Base-by-base conservation (phyloP, 2,888 invertebrate genomes). In the Xanthorhoe spadicearia region DNA sequence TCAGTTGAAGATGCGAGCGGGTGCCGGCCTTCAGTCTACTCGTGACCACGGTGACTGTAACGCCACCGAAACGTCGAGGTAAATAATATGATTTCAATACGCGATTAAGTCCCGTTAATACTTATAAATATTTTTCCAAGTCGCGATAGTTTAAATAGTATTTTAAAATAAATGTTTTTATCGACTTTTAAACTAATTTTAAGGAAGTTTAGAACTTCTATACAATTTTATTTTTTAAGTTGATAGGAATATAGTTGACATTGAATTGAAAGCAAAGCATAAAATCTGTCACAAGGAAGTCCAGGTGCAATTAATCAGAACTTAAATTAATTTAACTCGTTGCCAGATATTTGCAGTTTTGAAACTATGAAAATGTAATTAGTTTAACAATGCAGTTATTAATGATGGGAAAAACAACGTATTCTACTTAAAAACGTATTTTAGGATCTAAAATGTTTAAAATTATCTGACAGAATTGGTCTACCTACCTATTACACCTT, bases 291-390 rank as follows among this genome's bases (percentile, higher is more conserved):
- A 10, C 38, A 65, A 74, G 73, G 74, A 76, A 73, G 73, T 73
- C 75, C 78, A 78, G 78, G 76, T 77, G 79, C 71, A 73, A 78
- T 78, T 77, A 80, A 79, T 79, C 79, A 77, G 70, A 68, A 64
- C 64, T 58, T 66, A 70, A 63, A 70, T 69, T 72, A 73, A 71
- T 75, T 68, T 38, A 10, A 38, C 35, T 38, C 35, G 35, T 38
- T 10, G 2, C 35, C 35, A 38, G 35, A 38, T 10, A 9, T 38
- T 9, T 10, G 9, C 35, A 9, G 35, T 38, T 9, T 8, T 38
- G 9, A 38, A 38, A 38, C 35, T 38, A 38, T 38, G 35, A 38
- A 38, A 10, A 38, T 38, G 35, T 9, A 38, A 38, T 38, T 38
- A 38, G 35, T 38, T 38, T 10, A 38, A 38, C 8, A 38, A 38